Percentiles rank a stretch among this genome's conserved stretches.
Conservation (phyloP, 2,888 invertebrate species). For the Cantharis rufa region DNA sequence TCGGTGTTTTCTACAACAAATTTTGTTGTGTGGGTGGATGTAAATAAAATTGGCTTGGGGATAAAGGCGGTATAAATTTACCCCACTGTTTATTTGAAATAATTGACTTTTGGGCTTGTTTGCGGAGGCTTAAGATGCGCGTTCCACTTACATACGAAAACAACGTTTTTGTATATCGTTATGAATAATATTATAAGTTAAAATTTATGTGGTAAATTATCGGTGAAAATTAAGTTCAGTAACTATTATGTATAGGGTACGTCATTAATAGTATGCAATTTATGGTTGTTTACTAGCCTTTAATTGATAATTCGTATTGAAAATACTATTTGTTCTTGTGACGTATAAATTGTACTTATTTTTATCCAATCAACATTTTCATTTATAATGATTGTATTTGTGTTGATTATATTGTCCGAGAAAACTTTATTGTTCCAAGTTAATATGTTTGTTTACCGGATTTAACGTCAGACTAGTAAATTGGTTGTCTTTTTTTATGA, state of each 20-base stretch:
- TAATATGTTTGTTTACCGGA: conserved; percentile 3
- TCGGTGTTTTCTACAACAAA: neutral
- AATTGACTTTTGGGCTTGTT: neutral
- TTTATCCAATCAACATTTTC: neutral
- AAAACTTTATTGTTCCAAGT: neutral
- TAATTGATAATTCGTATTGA: neutral
- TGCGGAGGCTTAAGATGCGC: neutral
- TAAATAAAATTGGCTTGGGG: neutral
- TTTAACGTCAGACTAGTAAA: neutral
- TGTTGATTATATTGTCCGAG: neutral
- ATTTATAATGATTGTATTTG: neutral
- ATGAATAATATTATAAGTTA: neutral
- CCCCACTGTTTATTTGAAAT: neutral
- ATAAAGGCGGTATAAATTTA: neutral
- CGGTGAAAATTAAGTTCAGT: neutral
- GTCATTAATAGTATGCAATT: neutral
- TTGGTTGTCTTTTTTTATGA: neutral
- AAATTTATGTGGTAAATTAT: neutral
- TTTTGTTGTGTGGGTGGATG: neutral
- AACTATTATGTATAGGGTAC: neutral
- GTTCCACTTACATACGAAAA: neutral
- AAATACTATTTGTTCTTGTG: neutral
- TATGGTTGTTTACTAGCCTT: neutral
- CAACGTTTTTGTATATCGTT: neutral
- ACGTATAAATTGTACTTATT: neutral